phyloP scores from a whole-genome alignment of 2,113 vertebrate species.

The Phaethornis superciliosus region DNA sequence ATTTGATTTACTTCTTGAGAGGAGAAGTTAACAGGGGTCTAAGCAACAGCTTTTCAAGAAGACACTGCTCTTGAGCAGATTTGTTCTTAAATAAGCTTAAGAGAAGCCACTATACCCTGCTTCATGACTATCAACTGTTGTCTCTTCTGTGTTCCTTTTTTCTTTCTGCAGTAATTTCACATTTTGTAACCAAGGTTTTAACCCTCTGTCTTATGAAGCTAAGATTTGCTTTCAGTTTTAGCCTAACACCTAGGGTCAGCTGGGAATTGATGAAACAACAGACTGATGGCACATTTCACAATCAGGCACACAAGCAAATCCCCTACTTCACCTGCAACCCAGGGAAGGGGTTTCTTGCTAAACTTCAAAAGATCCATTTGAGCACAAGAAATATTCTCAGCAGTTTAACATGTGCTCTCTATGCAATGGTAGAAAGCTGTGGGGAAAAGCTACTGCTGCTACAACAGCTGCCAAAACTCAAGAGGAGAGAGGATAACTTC shows the following conservation, averaged over 20 bases:
- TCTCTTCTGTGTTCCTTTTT: not conserved
- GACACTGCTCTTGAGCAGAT: constrained; percentile 16
- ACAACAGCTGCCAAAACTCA: not conserved
- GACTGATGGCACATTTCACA: not conserved
- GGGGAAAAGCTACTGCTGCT: not conserved
- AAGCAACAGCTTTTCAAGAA: not conserved
- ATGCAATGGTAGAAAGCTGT: not conserved
- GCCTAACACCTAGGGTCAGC: not conserved
- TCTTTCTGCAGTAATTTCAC: not conserved
- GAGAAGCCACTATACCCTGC: not conserved
- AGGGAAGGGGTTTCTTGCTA: not conserved
- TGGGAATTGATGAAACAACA: not conserved
- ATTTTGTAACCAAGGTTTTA: not conserved
- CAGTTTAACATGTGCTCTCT: not conserved
- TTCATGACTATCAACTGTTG: not conserved
- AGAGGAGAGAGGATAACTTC: not conserved
- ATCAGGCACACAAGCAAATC: not conserved
- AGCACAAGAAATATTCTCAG: not conserved
- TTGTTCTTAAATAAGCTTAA: constrained; percentile 11
- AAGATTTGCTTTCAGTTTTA: not conserved
- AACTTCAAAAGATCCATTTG: not conserved
- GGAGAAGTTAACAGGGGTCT: constrained; percentile 32
- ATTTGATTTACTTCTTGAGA: constrained; percentile 23
- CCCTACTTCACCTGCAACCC: not conserved
- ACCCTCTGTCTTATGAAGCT: not conserved